A percentile compares a stretch with the other conserved stretches of the same genome.
phyloP scores from a whole-genome alignment of 2,113 vertebrate species.

The Columba livia region DNA sequence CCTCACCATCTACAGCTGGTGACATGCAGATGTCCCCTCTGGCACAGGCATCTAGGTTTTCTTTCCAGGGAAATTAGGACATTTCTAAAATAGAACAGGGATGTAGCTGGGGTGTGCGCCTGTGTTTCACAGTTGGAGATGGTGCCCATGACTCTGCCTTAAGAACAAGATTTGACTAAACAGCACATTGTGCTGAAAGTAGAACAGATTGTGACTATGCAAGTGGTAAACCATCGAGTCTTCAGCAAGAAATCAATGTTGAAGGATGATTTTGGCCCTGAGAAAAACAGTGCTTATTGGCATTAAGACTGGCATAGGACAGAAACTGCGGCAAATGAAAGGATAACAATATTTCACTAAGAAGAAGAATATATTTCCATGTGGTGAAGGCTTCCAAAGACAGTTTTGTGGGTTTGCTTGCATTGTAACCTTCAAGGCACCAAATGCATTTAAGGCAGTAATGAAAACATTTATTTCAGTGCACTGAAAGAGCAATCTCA shows the following conservation, averaged over 20 bases:
- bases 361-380: constrained; percentile 20
- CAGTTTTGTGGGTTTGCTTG: constrained; percentile 17
- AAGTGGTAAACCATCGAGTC: background rate
- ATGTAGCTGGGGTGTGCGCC: background rate
- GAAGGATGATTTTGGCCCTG: background rate
- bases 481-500: constrained; percentile 26
- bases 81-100: background rate
- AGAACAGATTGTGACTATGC: background rate
- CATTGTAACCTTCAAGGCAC: constrained; percentile 19
- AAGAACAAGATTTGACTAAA: background rate
- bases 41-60: background rate
- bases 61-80: background rate
- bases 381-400: background rate
- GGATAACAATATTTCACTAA: background rate
- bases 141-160: background rate
- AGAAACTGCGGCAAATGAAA: background rate
- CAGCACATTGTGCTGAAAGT: background rate
- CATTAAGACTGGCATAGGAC: background rate
- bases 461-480: constrained; percentile 37
- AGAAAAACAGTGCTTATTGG: background rate
- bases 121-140: background rate
- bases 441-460: constrained; percentile 6
- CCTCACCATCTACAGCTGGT: background rate
- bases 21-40: background rate
- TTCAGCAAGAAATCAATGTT: background rate